Base-by-base conservation (phyloP, 2,113 vertebrate genomes). In the Pituophis catenifer region DNA sequence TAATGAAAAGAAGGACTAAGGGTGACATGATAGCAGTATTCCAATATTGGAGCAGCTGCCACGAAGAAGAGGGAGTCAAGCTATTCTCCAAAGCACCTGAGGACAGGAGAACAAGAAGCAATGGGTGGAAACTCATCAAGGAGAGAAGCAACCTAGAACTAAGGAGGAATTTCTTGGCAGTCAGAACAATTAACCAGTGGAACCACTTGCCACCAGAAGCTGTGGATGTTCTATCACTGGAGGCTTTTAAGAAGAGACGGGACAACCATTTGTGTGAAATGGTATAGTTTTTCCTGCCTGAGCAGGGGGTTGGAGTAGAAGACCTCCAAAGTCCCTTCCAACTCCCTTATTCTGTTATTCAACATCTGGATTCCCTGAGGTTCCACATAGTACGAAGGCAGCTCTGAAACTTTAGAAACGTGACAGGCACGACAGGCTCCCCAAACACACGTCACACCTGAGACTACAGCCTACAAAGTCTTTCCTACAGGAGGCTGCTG, bases 391-490 rank as follows among this genome's bases (percentile, higher is more conserved):
- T 9, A 12, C 12, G 29, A 62, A 92, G 17, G 17, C 17, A 24
- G 57, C 53, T 52, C 48, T 8, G 15, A 11, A 7, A 33, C 9
- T 2, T 59, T 15, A 62, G 15, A 48, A 24, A 1, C 0, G 7
- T 26, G 12, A 26, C 8, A 29, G 23, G 53, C 5, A 0, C 11
- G 26, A 10, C 21, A 70, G 26, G 59, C 26, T 29, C 23, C 38
- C 44, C 13, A 62, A 33, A 12, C 6, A 2, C 5, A 2, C 12
- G 29, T 19, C 50, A 23, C 1, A 3, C 33, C 1, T 13, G 23
- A 50, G 10, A 0, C n/a, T 38, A 0, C 0, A 13, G 23, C n/a
- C 53, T 65, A 0, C 50, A 9, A 0, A 0, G 5, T 2, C 2
- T 19, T n/a, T 4, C 44, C 44, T 9, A 3, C n/a, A 19, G 33